Evolutionary conservation across 1,140 invertebrate species (phyloP), one percentile per base, ranked within the genome.

Genomic region (Drosophila aff.): DNA sequence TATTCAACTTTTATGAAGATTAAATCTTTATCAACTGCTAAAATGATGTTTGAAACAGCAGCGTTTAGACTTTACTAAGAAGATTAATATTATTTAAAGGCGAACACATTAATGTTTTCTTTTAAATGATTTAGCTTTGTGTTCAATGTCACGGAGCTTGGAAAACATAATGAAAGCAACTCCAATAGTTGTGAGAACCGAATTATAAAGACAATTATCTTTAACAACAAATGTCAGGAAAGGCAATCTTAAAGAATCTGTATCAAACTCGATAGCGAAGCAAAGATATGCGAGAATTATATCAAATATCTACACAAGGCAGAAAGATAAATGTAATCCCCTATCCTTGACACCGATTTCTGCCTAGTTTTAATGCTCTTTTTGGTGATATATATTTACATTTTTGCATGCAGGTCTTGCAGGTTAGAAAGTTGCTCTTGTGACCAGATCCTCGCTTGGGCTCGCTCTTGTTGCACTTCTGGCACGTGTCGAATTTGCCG

Each of bases 381-480:
- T 38, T 23, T 3, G 1, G 9, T 33, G 10, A 5, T 4, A 49
- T 21, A 15, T 43, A 76, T 44, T 92, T 72, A 91, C 82, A 92
- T 62, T 89, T 89, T n/a, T 65, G 21, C 13, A 60, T 43, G 76
- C 87, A 91, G 13, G 60, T 36, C 57, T 91, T 90, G 86, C 85
- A 90, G 23, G 75, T 73, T 5, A 90, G 61, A 31, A 72, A 90
- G 49, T 90, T 90, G 46, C 85, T 90, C 31, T 82, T 90, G 55
- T 83, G 79, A 11, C 86, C 86, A 4, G 83, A 87, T 18, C 86
- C 87, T 13, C 87, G 81, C n/a, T 73, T 79, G 0, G 55, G 50
- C 5, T 92, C 90, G 23, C 67, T 81, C 43, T 90, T 87, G 18
- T 36, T n/a, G 41, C 91, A 92, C 67, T 81, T 91, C 16, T 68